Base-by-base conservation (phyloP, 2,797 vertebrate genomes). In the Sebastes cheni region DNA sequence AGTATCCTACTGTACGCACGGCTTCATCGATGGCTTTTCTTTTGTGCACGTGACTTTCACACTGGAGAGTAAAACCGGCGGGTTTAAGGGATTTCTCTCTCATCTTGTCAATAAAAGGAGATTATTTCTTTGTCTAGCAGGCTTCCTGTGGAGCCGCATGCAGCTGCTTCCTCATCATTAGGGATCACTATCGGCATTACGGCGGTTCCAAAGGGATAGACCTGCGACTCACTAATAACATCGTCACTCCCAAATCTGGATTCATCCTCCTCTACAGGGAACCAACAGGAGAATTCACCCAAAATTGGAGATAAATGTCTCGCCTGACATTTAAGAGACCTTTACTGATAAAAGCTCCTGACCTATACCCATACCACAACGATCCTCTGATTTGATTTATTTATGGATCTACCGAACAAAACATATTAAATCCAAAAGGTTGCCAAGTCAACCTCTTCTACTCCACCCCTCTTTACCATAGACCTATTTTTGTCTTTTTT, bases 41-140 rank as follows among this genome's bases (percentile, higher is more conserved):
- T 72, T 78, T 69, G 72, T 81, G 80, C 39, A 34, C 29, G 55
- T 6, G 29, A 82, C 59, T 72, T 85, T 80, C 64, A 80, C 84
- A 76, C 83, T 79, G n/a, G 5, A 7, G 73, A 75, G 70, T 69
- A 59, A 82, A 85, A 77, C 22, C 62, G 11, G n/a, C 64, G 68
- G 87, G 42, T 84, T 90, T 86, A 86, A 84, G 67, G 88, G 88
- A 92, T 92, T 93, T 92, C 81, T 84, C 64, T 72, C 85, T 89
- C 80, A 81, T 90, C 80, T 88, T 72, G 74, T 91, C 88, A 89
- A 86, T 89, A 77, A 90, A 86, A 87, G 85, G 77, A 82, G 92
- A 93, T 91, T 88, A 92, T 83, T 85, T 67, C 64, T 82, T 82
- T 88, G 79, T 90, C 76, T 77, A 80, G 60, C 71, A 68, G 79